phyloP scores from a whole-genome alignment of 2,797 vertebrate genomes.

The Adrianichthys oophorus region DNA sequence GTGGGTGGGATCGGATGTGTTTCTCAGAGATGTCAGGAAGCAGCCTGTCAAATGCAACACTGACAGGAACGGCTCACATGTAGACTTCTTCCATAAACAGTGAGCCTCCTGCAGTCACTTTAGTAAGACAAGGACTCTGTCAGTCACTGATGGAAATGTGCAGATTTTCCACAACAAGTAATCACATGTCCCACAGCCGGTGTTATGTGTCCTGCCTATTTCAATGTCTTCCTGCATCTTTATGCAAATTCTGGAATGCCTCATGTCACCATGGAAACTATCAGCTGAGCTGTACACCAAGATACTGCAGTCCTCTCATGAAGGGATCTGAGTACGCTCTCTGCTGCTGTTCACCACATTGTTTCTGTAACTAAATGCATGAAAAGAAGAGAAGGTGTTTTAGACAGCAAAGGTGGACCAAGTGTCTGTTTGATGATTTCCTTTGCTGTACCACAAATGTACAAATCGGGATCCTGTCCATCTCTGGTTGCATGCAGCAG shows the following conservation, averaged over 20 bases:
- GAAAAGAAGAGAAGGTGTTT: neutral
- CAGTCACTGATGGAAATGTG: slow-evolving; percentile 1
- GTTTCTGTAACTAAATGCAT: slow-evolving; percentile 5
- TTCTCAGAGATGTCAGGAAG: slow-evolving; percentile 13
- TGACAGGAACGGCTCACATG: neutral
- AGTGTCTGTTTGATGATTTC: neutral
- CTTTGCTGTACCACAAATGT: slow-evolving; percentile 24
- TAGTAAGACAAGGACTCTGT: slow-evolving; percentile 1
- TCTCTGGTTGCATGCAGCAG: slow-evolving; percentile 21
- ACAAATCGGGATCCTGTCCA: slow-evolving; percentile 35
- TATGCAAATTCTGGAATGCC: slow-evolving; percentile 55
- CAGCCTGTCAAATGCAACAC: slow-evolving; percentile 2
- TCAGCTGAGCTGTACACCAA: slow-evolving; percentile 41
- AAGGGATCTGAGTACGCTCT: slow-evolving; percentile 9
- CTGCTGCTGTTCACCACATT: slow-evolving; percentile 9
- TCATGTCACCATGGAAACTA: slow-evolving; percentile 70
- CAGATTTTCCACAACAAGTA: slow-evolving; percentile 1
- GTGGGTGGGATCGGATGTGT: slow-evolving; percentile 14
- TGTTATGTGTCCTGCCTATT: slow-evolving; percentile 47
- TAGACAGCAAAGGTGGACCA: neutral
- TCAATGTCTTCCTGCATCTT: slow-evolving; percentile 51
- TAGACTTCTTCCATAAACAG: neutral
- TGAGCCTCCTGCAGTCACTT: neutral
- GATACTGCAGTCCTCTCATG: slow-evolving; percentile 39
- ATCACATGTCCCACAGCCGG: slow-evolving; percentile 16